Conservation (phyloP, 2,113 vertebrate genomes). For the Anoura caudifer region DNA sequence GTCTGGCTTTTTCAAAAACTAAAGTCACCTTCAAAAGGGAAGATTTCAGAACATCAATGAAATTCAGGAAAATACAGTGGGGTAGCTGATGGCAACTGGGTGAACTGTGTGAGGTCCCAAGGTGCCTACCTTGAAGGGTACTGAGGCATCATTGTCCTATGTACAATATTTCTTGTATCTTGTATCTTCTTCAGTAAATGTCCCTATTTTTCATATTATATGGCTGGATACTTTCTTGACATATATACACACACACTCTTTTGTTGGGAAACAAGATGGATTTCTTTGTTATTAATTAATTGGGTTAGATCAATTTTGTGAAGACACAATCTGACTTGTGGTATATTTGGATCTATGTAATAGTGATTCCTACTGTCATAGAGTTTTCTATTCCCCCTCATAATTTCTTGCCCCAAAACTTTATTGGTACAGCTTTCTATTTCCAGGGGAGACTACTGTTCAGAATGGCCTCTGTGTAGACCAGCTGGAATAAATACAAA, state of each 20-base stretch:
- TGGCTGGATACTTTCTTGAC: too few species aligned
- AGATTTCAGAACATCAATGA: too few species aligned
- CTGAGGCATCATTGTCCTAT: too few species aligned
- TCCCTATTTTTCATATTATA: too few species aligned
- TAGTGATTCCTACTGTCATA: neutral
- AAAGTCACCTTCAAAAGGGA: too few species aligned
- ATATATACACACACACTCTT: neutral
- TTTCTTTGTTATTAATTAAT: constrained; percentile 12
- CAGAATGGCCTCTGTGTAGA: neutral
- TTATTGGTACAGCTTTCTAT: neutral
- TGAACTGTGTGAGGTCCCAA: too few species aligned
- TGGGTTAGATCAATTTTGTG: neutral
- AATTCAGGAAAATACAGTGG: too few species aligned
- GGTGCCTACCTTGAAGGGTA: too few species aligned
- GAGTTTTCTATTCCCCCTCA: neutral
- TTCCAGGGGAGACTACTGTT: neutral
- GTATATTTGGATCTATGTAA: constrained; percentile 3
- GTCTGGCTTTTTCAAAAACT: too few species aligned
- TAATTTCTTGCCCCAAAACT: neutral
- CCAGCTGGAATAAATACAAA: neutral
- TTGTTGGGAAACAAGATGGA: neutral
- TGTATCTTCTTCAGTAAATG: too few species aligned
- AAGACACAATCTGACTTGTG: neutral
- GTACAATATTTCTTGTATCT: too few species aligned
- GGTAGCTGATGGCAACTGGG: too few species aligned